Conservation (phyloP, 2,797 vertebrate genomes). For the Spheniscus humboldti region DNA sequence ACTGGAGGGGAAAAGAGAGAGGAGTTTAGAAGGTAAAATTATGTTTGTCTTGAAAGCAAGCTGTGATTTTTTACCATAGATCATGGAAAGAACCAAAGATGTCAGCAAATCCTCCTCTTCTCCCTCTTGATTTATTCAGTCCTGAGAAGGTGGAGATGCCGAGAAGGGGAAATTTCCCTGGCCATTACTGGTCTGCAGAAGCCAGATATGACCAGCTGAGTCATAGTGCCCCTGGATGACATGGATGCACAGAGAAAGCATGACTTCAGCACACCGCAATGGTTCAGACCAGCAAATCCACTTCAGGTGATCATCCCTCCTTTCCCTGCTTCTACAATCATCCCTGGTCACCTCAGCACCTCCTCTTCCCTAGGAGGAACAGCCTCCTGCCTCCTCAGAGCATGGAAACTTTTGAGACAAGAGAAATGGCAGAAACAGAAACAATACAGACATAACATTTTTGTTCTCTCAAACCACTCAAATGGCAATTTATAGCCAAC, state of each 20-base stretch:
- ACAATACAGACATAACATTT: not conserved
- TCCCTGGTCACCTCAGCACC: not conserved
- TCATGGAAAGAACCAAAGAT: not conserved
- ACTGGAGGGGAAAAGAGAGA: not conserved
- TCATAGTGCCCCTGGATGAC: not conserved
- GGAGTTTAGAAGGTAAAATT: not conserved
- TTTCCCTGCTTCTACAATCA: not conserved
- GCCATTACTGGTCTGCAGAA: not conserved
- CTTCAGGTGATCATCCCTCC: not conserved
- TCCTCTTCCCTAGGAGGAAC: not conserved
- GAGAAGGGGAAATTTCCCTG: not conserved
- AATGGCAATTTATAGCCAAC: not conserved
- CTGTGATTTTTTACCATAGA: not conserved
- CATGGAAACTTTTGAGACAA: not conserved
- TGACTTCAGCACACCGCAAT: not conserved
- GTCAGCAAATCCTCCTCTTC: not conserved
- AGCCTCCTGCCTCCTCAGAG: not conserved
- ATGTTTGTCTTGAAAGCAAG: not conserved
- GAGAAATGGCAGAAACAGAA: not conserved
- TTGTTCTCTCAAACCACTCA: not conserved
- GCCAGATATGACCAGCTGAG: not conserved
- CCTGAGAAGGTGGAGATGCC: not conserved
- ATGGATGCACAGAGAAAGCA: not conserved
- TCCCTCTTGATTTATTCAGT: not conserved
- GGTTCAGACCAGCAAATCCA: not conserved